Evolutionary conservation across 2,888 invertebrate species (phyloP).

Genomic region (Drosophila neoperkinsi): DNA sequence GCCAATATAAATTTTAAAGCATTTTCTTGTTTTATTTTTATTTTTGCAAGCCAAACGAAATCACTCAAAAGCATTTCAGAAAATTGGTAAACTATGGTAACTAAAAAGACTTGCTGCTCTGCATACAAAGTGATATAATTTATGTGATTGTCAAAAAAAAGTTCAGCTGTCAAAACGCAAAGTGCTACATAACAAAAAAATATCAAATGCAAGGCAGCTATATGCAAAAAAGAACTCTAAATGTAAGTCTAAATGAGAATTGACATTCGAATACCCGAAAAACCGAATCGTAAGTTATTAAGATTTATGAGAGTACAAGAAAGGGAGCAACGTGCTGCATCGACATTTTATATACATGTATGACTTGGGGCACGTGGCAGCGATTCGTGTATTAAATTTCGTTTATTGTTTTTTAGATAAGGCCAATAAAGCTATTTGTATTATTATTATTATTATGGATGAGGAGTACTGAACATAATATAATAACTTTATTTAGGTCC

Average conservation of each 20-base stretch:
- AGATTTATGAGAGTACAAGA: constrained; percentile 37
- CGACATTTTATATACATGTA: constrained; percentile 9
- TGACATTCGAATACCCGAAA: constrained; percentile 8
- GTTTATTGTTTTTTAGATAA: constrained; percentile 61
- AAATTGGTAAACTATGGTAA: constrained; percentile 30
- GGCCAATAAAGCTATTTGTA: constrained; percentile 75
- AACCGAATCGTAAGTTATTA: constrained; percentile 61
- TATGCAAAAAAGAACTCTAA: constrained; percentile 11
- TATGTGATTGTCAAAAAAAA: constrained; percentile 22
- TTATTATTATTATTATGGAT: constrained; percentile 47
- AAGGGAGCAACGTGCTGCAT: background rate
- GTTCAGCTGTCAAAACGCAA: constrained; percentile 55
- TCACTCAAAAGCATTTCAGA: constrained; percentile 33
- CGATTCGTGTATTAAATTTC: constrained; percentile 68
- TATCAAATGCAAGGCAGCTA: background rate
- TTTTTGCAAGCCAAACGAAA: constrained; percentile 3
- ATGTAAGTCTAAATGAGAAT: constrained; percentile 47
- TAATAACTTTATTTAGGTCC: constrained; percentile 1
- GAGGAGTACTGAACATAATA: constrained; percentile 3
- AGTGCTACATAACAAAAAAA: constrained; percentile 36
- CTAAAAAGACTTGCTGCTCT: background rate
- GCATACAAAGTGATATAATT: constrained; percentile 40
- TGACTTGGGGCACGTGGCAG: constrained; percentile 28
- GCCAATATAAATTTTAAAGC: background rate
- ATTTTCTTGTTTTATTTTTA: background rate